Base-by-base conservation (phyloP, 1,140 invertebrate genomes). In the Penaeus japonicus region DNA sequence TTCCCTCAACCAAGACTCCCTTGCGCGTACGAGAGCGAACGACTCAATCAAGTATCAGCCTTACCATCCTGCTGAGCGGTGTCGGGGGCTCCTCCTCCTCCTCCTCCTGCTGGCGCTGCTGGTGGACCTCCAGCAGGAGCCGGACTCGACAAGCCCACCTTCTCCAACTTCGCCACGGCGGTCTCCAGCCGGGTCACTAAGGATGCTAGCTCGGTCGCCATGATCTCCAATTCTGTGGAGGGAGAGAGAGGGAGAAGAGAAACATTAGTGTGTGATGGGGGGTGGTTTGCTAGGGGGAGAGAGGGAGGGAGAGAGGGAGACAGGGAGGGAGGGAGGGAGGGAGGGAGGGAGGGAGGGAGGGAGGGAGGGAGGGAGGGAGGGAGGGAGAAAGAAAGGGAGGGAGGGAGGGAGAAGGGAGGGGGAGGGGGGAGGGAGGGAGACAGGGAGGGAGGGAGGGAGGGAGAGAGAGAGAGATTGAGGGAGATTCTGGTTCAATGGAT, bases 171-270 rank as follows among this genome's bases (percentile, higher is more conserved):
- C 24, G 83, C 85, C 32, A 90, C 90, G 62, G 97, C 95, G 87
- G 94, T 94, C 92, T 97, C 96, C 90, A 97, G 92, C 70, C 96
- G 95, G 88, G 94, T 94, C 30, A 97, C 95, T 86, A 96, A 92
- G 83, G 94, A 93, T 91, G 96, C 95, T 57, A 96, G 93, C 83
- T 96, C 93, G 92, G 95, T 93, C 35, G 96, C 95, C 95, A 92
- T 95, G 94, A 47, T 95, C 95, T 89, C 94, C 94, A 75, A 96
- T 93, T 82, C 96, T 93, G 91, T 96, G 65, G 95, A 95, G 92
- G 96, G 96, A 92, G 96, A 95, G 90, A 95, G 93, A 92, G 27
- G 4, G 10, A 73, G 18, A 30, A 0, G 24, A 30, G 1, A 73
- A 30, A 24, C 3, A n/a, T 27, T 70, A 70, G 24, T 70, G n/a